These are phyloP conservation scores for Stenotaenia linearis DNA, from an alignment of 2,888 invertebrate genomes.

Conservation along the genomic window DNA sequence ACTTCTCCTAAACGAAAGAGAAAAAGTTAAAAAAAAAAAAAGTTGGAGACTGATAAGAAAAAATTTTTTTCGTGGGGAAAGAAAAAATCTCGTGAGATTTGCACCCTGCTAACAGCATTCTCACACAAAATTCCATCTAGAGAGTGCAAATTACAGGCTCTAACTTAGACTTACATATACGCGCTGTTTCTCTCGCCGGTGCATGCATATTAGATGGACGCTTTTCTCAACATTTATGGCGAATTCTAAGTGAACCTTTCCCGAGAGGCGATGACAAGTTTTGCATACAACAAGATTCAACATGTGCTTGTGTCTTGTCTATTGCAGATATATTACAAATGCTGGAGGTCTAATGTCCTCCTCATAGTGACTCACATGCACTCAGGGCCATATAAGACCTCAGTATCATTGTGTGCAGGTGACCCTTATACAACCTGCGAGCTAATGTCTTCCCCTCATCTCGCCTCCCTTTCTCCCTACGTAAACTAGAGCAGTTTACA, in stretches of 20 bases:
- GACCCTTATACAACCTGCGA: conserved; percentile 26
- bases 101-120: conserved; percentile 15
- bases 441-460: conserved; percentile 26
- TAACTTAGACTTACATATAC: conserved; percentile 23
- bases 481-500: conserved; percentile 24
- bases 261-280: conserved; percentile 23
- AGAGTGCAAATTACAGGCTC: conserved; percentile 26
- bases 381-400: conserved; percentile 24
- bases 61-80: neutral
- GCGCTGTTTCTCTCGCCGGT: conserved; percentile 16
- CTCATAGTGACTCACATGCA: conserved; percentile 3
- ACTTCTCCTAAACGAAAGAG: neutral
- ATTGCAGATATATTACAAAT: conserved; percentile 21
- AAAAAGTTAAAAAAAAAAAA: no score
- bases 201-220: conserved; percentile 24
- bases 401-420: conserved; percentile 24
- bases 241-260: conserved; percentile 26
- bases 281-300: conserved; percentile 26
- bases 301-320: conserved; percentile 24
- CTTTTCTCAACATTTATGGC: conserved; percentile 18
- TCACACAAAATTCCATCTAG: conserved; percentile 10
- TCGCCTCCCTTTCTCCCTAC: conserved; percentile 4
- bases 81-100: conserved; percentile 12
- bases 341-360: conserved; percentile 20
- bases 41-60: neutral